These are phyloP conservation scores for Philopotamus ludificatus DNA, from an alignment of 1,140 invertebrate species.

Conservation along the genomic window DNA sequence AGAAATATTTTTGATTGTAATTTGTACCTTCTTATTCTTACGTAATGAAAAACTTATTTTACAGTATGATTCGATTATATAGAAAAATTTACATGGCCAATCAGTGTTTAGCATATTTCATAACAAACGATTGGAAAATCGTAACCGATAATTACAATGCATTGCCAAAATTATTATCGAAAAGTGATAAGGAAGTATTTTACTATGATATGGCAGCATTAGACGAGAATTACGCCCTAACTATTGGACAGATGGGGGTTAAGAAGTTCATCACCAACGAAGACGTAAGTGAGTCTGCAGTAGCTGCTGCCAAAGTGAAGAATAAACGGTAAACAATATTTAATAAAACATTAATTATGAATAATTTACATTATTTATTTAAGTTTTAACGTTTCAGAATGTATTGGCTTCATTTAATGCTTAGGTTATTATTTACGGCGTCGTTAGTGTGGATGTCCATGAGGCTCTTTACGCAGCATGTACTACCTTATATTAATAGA, in stretches of 20 bases:
- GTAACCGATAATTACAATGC: constrained; percentile 20
- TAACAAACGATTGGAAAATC: constrained; percentile 17
- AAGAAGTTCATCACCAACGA: constrained; percentile 30
- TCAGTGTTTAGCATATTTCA: constrained; percentile 9
- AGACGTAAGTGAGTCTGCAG: constrained; percentile 3
- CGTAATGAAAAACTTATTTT: background rate
- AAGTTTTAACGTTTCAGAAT: background rate
- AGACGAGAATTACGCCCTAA: background rate
- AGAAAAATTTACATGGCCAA: constrained; percentile 23
- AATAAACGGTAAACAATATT: background rate
- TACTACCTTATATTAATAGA: too few relatives aligned
- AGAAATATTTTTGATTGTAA: too few relatives aligned
- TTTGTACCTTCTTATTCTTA: too few relatives aligned
- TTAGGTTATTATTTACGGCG: background rate
- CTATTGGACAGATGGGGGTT: background rate
- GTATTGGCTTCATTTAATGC: background rate
- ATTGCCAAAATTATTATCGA: constrained; percentile 10
- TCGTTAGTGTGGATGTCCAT: background rate
- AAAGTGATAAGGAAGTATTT: constrained; percentile 15
- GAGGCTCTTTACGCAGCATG: background rate
- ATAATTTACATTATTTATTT: background rate
- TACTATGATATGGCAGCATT: constrained; percentile 7
- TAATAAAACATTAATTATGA: background rate
- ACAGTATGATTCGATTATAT: constrained; percentile 26
- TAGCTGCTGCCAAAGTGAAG: background rate